Percentiles rank a stretch among this genome's conserved stretches.
These are phyloP conservation scores for Polypterus bichir DNA, from an alignment of 2,113 vertebrate genomes.

Conservation along the genomic window DNA sequence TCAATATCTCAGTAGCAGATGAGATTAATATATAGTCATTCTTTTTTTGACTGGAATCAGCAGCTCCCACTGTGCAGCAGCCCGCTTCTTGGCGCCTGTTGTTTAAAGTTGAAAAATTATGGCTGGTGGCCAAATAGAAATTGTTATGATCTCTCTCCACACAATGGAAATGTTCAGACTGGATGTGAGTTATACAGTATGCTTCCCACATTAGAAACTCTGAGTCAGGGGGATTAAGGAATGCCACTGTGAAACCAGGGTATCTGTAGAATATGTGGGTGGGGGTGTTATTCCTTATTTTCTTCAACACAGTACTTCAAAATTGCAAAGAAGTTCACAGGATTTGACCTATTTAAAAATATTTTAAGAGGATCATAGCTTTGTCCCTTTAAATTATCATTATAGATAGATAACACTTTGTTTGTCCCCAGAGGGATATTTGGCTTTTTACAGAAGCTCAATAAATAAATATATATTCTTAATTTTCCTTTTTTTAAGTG, in stretches of 20 bases:
- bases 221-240: conserved; percentile 53
- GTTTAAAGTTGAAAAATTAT: conserved; percentile 45
- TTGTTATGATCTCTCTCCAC: conserved; percentile 42
- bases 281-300: too few relatives aligned
- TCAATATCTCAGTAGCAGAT: conserved; percentile 33
- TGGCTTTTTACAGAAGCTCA: too few relatives aligned
- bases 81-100: conserved; percentile 24
- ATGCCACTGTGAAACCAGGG: conserved; percentile 44
- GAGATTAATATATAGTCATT: conserved; percentile 13
- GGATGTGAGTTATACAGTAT: conserved; percentile 39
- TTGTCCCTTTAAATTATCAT: too few relatives aligned
- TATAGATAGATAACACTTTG: too few relatives aligned
- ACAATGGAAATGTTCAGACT: conserved; percentile 56
- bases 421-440: too few relatives aligned
- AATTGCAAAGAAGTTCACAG: too few relatives aligned
- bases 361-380: too few relatives aligned
- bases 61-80: conserved; percentile 23
- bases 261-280: conserved; percentile 6
- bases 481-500: too few relatives aligned
- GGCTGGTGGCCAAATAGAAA: conserved; percentile 45
- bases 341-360: too few relatives aligned
- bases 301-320: too few relatives aligned
- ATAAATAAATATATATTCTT: too few relatives aligned
- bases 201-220: conserved; percentile 34
- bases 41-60: neutral